Evolutionary conservation across 2,888 invertebrate genomes (phyloP).

Genomic region (Adelphocoris suturalis): DNA sequence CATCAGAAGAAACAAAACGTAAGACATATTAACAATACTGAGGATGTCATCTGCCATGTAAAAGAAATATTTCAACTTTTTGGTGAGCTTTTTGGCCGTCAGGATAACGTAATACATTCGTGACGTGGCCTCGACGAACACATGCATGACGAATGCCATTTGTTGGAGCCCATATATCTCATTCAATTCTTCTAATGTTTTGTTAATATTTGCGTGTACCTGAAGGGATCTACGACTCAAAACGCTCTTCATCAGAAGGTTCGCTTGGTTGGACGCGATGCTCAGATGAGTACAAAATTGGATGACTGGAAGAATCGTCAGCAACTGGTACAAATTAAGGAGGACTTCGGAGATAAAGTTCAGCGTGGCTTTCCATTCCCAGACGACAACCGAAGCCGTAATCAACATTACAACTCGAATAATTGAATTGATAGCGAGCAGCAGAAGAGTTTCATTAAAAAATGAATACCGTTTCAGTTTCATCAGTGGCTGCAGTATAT

Average conservation of each 20-base stretch:
- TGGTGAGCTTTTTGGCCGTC: background rate
- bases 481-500: background rate
- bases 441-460: background rate
- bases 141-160: constrained; percentile 44
- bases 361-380: background rate
- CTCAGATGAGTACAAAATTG: constrained; percentile 23
- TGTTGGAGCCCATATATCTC: constrained; percentile 32
- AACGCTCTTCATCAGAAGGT: background rate
- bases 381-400: background rate
- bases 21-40: constrained; percentile 3
- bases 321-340: constrained; percentile 22
- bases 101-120: constrained; percentile 50
- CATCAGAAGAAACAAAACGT: constrained; percentile 39
- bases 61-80: constrained; percentile 18
- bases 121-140: constrained; percentile 4
- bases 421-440: background rate
- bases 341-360: constrained; percentile 45
- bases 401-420: background rate
- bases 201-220: background rate
- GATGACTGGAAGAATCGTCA: constrained; percentile 5
- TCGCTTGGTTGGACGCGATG: background rate
- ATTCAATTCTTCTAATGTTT: background rate
- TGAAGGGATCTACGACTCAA: background rate
- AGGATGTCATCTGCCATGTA: constrained; percentile 40
- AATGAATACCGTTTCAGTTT: background rate